Evolutionary conservation across 2,797 vertebrate genomes (phyloP), one percentile per base, ranked within the genome.

Genomic region (Acanthis flammea): DNA sequence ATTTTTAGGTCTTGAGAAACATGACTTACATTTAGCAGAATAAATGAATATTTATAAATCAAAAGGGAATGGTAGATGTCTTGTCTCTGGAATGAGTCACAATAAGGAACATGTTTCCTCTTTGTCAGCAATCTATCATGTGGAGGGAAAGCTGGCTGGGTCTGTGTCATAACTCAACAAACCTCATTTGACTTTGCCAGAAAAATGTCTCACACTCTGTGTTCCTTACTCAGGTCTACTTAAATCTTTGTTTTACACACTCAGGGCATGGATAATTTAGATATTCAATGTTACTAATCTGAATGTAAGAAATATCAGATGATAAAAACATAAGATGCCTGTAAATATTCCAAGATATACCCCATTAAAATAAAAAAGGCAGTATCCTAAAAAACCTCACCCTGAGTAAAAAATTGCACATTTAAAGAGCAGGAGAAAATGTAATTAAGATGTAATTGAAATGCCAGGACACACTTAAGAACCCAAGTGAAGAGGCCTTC

Each of bases 131-230:
- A 35, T 81, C 24, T 21, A 19, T 50, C 53, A 51, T 7, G 30
- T 39, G 37, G 6, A 54, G 22, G 3, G 4, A 90, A 87, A 48
- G 24, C 19, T 74, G 66, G 3, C 58, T 72, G 58, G 6, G 3
- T 63, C 30, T 54, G 33, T 57, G 39, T 39, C 25, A 44, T 58
- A 62, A 50, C 31, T 80, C 48, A 58, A 55, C 14, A 74, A 81
- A 60, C 1, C 9, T 48, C 14, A 27, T 45, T 24, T 75, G 47
- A 72, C 30, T 86, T 92, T 37, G 27, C 16, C n/a, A 45, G 27
- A 16, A 42, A 39, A 66, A 44, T 0, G 0, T 37, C 30, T 75
- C 22, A 41, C 15, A 53, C 27, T 54, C 35, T 6, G 2, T 0
- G 0, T n/a, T 63, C 25, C 66, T 78, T 60, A 48, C 14, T 48